These are phyloP conservation scores for Parnassius apollo DNA, from an alignment of 2,888 invertebrate species.

Conservation along the genomic window DNA sequence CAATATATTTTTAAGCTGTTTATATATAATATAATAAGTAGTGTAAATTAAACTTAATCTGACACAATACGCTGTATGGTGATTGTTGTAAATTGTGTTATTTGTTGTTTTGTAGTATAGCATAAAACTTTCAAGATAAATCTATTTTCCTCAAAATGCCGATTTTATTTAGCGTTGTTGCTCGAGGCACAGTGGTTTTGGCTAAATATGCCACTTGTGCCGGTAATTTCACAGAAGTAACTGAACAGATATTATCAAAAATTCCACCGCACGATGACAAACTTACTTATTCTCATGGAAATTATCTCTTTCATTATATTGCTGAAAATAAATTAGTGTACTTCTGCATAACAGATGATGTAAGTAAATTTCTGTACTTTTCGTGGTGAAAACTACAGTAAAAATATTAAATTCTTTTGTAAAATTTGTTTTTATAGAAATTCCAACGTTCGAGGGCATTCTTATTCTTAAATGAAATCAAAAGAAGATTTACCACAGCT, in stretches of 20 bases:
- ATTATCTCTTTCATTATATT: slow-evolving; percentile 95
- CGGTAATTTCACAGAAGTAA: slow-evolving; percentile 97
- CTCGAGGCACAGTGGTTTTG: slow-evolving; percentile 91
- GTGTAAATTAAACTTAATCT: slow-evolving; percentile 9
- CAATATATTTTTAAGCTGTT: background rate
- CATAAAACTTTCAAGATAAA: slow-evolving; percentile 34
- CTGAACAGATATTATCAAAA: slow-evolving; percentile 93
- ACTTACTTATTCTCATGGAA: slow-evolving; percentile 95
- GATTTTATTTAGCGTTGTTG: slow-evolving; percentile 93
- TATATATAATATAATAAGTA: slow-evolving; percentile 1
- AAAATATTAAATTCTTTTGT: background rate
- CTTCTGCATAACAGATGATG: slow-evolving; percentile 97
- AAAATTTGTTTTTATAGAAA: slow-evolving; percentile 82
- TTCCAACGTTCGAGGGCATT: slow-evolving; percentile 96
- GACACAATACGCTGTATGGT: slow-evolving; percentile 27
- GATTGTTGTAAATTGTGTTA: slow-evolving; percentile 9
- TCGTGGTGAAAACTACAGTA: no score
- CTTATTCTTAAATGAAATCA: slow-evolving; percentile 93
- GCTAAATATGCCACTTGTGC: slow-evolving; percentile 95
- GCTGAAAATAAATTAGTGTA: slow-evolving; percentile 93
- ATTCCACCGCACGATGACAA: slow-evolving; percentile 95
- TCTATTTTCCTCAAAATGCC: slow-evolving; percentile 85
- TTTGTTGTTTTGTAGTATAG: slow-evolving; percentile 27
- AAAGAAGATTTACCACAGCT: slow-evolving; percentile 90
- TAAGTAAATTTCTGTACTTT: slow-evolving; percentile 68